Percentiles rank a stretch among this genome's conserved stretches.
phyloP scores from a whole-genome alignment of 2,113 vertebrate genomes.

The Brienomyrus longianalis region DNA sequence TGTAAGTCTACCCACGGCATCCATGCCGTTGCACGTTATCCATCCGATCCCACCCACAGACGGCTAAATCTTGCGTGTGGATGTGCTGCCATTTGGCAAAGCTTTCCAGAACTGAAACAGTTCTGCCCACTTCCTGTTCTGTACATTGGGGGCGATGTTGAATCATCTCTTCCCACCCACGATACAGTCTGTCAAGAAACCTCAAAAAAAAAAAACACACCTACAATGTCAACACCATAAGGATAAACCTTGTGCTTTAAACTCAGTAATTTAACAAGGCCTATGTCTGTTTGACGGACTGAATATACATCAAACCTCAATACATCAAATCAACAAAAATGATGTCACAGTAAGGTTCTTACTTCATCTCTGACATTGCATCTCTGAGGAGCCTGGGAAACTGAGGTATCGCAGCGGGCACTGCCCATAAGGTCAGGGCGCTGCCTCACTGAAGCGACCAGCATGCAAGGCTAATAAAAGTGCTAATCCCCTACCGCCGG shows the following conservation, averaged over 20 bases:
- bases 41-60: conserved; percentile 22
- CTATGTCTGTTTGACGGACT: background rate
- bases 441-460: background rate
- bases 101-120: background rate
- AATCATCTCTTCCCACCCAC: background rate
- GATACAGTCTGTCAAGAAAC: background rate
- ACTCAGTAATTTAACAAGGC: background rate
- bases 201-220: background rate
- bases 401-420: background rate
- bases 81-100: background rate
- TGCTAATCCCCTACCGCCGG: background rate
- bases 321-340: background rate
- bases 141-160: background rate
- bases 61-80: conserved; percentile 14
- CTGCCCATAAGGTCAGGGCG: background rate
- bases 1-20: background rate
- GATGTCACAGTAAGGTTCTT: background rate
- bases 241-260: background rate
- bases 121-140: conserved; percentile 8
- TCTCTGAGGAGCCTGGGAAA: background rate
- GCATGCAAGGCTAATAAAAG: background rate
- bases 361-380: background rate
- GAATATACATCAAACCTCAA: background rate
- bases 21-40: conserved; percentile 26
- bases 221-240: background rate